Base-by-base conservation (phyloP, 2,888 invertebrate species). In the Callosobruchus maculatus region DNA sequence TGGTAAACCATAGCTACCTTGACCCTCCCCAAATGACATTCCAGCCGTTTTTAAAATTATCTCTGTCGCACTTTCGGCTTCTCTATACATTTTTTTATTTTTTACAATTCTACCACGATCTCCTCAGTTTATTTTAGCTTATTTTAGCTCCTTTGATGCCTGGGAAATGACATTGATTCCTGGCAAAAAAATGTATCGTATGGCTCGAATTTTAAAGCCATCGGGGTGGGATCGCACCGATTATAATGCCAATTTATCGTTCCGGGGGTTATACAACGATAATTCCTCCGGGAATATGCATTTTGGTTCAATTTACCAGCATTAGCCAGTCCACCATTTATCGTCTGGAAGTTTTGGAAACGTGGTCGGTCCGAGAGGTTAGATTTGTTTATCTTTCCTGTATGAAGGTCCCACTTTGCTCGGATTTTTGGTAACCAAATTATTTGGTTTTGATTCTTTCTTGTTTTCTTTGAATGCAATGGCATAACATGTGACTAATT, bases 11-110 rank as follows among this genome's bases (percentile, higher is more conserved):
- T 49, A 49, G 49, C 49, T 30, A 21, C 71, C 30, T 71, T 22
- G 67, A 66, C 77, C 81, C 81, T 79, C 80, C 81, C 81, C 81
- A 78, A 49, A 76, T 79, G 74, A 78, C 78, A 83, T 81, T 80
- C 81, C 80, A 81, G 82, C 82, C 80, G 81, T 80, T 81, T 80
- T 80, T 77, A 78, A 80, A 76, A 21, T 75, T 68, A 70, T 74
- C 71, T 74, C 72, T 73, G 70, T n/a, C 72, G 30, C 67, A 1
- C 31, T 70, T 69, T 67, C 71, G 21, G 68, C 21, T 68, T 22
- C 21, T 68, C 9, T 21, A 21, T 68, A 20, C 3, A 7, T 9
- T 68, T 68, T 21, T 22, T 68, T 68, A 2, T 20, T 9, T 68
- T 68, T 68, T 68, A 9, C 22, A 68, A 18, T 68, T 18, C 68